Base-by-base conservation (phyloP, 2,888 invertebrate genomes). In the Dicroscelio sp. region DNA sequence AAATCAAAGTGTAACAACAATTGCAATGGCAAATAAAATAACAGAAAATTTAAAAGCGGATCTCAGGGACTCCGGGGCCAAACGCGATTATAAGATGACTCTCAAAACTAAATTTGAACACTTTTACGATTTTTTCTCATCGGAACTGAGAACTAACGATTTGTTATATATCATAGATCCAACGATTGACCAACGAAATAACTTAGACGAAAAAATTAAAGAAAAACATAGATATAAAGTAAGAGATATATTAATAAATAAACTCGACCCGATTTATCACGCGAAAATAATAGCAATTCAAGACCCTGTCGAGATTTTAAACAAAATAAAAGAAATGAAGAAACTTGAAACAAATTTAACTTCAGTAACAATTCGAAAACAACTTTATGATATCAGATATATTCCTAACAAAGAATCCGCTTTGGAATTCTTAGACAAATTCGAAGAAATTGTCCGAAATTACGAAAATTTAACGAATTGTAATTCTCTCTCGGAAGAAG, bases 171-270 rank as follows among this genome's bases (percentile, higher is more conserved):
- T 93, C n/a, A 89, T 93, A 38, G 82, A 93, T 75, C 60, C 80
- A 33, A 86, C 30, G 25, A 76, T 75, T 20, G 60, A 71, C 55
- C 63, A 73, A n/a, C 73, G 67, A 78, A 48, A 48, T 48, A 48
- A 48, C 14, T 48, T 48, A n/a, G 20, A 48, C 48, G 48, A 30
- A 86, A 84, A 79, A 88, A 92, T 55, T 84, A 88, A 48, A 48
- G 12, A 48, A 48, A 48, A 48, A 75, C 92, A 92, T 35, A 83
- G 65, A 33, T 92, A 75, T 31, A 93, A 90, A 89, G 93, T 93
- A n/a, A 86, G 92, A 88, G 93, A 93, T 38, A 93, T 93, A 35
- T 63, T 93, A 31, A 91, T 93, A 31, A 92, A 93, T 43, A 80
- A 78, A 52, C 23, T 93, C 58, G 93, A 93, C 67, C 58, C 78